Base-by-base conservation (phyloP, 2,113 vertebrate species). In the Pan troglodytes region DNA sequence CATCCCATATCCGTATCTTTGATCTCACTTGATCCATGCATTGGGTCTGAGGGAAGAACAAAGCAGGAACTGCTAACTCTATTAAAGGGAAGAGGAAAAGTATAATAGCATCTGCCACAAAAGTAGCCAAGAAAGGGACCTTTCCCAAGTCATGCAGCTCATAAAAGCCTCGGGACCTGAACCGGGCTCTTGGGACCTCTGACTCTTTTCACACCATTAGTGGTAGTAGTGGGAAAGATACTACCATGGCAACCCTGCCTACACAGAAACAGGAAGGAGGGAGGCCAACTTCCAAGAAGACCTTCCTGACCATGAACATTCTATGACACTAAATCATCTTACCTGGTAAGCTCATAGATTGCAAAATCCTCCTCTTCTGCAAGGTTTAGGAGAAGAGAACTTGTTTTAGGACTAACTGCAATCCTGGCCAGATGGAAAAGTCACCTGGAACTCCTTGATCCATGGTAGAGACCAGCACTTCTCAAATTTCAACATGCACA, bases 1-100 rank as follows among this genome's bases (percentile, higher is more conserved):
- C 40, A 48, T 23, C 25, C 12, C 11, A 6, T 1, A 22, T 11
- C n/a, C 18, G 0, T 0, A 27, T 27, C 35, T 48, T 61, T 20
- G 79, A 59, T 40, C 25, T 79, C 78, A 22, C n/a, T 3, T 13
- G 17, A 76, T 43, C 64, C 38, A 6, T 22, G 64, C 12, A 0
- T 14, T 38, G 55, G 72, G 57, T 70, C 95, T 23, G 2, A 5
- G 13, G 61, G 48, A 75, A 70, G 18, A 86, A 16, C 3, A 30
- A 55, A 95, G 70, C 32, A 8, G 75, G 57, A 50, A 73, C 30
- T 7, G 38, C 86, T 70, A 8, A 3, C 20, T 48, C 40, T 5
- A 1, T 30, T 22, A n/a, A 59, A 38, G 1, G 38, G 11, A 59
- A 27, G 35, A 30, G 57, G 40, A 9, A 67, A 22, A 40, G 38